Evolutionary conservation across 2,113 vertebrate genomes (phyloP).

Genomic region (Vulpes ferrilata): DNA sequence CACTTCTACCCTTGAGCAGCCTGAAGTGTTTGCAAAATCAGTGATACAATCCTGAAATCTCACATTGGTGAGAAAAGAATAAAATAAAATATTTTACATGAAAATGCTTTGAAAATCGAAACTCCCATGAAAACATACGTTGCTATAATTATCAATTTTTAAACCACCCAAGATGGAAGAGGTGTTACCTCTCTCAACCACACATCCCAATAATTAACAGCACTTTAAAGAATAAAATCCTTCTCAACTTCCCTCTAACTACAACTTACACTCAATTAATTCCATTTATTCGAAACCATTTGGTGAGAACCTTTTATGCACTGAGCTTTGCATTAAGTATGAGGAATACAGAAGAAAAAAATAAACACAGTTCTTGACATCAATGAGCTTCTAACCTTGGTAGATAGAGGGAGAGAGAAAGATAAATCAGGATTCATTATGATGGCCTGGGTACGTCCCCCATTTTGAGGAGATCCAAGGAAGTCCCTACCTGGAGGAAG

Average conservation of each 20-base stretch:
- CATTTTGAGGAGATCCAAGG: not conserved
- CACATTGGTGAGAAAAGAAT: not conserved
- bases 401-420: not conserved
- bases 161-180: not conserved
- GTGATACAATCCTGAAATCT: not conserved
- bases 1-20: not conserved
- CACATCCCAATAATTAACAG: not conserved
- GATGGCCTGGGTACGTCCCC: not conserved
- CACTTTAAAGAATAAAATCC: not conserved
- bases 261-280: not conserved
- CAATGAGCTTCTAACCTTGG: not conserved
- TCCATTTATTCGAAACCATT: not conserved
- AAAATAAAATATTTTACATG: constrained; percentile 40
- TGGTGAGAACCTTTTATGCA: not conserved
- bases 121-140: not conserved
- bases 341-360: not conserved
- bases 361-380: not conserved
- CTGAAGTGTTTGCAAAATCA: not conserved
- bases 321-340: constrained; percentile 1
- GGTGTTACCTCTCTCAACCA: not conserved
- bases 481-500: not conserved
- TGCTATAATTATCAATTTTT: not conserved
- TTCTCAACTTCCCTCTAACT: not conserved
- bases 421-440: not conserved
- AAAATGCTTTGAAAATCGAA: constrained; percentile 26